phyloP scores from a whole-genome alignment of 1,140 invertebrate species.

The Plectrocnemia conspersa region DNA sequence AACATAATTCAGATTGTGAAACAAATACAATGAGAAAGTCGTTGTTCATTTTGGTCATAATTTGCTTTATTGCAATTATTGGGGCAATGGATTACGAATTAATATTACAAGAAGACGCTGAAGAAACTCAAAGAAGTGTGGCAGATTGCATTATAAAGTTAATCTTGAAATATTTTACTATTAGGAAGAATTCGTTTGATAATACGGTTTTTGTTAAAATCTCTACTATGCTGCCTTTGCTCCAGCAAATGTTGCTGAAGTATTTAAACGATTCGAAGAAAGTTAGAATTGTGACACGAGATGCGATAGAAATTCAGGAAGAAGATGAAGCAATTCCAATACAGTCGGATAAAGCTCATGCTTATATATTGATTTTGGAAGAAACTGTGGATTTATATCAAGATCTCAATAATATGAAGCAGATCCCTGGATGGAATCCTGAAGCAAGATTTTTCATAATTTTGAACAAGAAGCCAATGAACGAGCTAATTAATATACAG shows the following conservation, averaged over 20 bases:
- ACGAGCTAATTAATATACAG: constrained; percentile 8
- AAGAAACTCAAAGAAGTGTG: not conserved
- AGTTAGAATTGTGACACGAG: constrained; percentile 1
- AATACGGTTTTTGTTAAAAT: constrained; percentile 10
- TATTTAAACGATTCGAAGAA: not conserved
- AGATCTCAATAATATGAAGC: constrained; percentile 7
- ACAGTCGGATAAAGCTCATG: not conserved
- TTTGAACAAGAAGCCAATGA: not conserved
- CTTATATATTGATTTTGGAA: constrained; percentile 8
- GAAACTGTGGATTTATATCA: constrained; percentile 7
- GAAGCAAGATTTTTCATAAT: constrained; percentile 15
- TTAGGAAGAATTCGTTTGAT: not conserved
- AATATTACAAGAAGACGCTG: not conserved
- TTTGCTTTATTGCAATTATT: not conserved
- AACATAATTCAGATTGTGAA: not conserved
- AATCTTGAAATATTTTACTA: constrained; percentile 7
- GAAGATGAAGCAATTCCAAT: not conserved
- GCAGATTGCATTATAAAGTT: constrained; percentile 12
- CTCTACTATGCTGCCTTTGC: not conserved
- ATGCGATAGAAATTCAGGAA: not conserved
- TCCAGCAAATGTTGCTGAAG: constrained; percentile 6
- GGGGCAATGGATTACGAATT: not conserved
- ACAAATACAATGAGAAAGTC: not conserved
- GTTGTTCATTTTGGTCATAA: not conserved
- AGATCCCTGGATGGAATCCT: constrained; percentile 16